Evolutionary conservation across 2,888 invertebrate genomes (phyloP).

Genomic region (Leptothorax acervorum): DNA sequence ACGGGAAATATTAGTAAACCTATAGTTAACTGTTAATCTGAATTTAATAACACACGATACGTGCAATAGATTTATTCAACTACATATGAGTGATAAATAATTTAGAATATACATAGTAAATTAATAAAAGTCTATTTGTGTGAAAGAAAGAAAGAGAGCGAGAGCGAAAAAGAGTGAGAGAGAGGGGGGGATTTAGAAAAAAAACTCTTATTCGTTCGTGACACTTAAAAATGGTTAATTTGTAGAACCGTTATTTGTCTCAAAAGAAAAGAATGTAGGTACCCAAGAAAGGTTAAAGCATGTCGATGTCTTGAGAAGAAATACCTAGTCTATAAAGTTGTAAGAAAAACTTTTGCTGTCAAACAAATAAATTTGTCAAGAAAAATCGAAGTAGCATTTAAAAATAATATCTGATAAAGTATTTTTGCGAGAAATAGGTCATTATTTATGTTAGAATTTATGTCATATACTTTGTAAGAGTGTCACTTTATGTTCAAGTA

Average conservation of each 20-base stretch:
- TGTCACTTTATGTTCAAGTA: not conserved
- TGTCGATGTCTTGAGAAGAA: conserved; percentile 58
- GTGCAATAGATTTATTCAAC: not conserved
- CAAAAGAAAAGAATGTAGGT: conserved; percentile 66
- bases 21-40: conserved; percentile 60
- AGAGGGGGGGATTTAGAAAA: not conserved
- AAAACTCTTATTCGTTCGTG: not conserved
- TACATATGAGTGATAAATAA: not conserved
- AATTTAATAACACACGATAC: not conserved
- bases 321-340: not conserved
- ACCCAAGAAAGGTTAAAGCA: too few species aligned
- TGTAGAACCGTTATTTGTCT: conserved; percentile 42
- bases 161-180: too few species aligned
- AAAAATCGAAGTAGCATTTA: too few species aligned
- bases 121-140: not conserved
- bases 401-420: not conserved
- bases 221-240: conserved; percentile 49
- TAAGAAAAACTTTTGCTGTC: too few species aligned
- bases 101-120: not conserved
- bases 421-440: not conserved
- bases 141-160: not conserved
- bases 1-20: conserved; percentile 56
- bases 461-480: not conserved
- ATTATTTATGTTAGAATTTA: not conserved
- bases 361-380: too few species aligned